These are phyloP conservation scores for Crossaster papposus DNA, from an alignment of 53 echinoderm and acorn worm species.

Conservation along the genomic window DNA sequence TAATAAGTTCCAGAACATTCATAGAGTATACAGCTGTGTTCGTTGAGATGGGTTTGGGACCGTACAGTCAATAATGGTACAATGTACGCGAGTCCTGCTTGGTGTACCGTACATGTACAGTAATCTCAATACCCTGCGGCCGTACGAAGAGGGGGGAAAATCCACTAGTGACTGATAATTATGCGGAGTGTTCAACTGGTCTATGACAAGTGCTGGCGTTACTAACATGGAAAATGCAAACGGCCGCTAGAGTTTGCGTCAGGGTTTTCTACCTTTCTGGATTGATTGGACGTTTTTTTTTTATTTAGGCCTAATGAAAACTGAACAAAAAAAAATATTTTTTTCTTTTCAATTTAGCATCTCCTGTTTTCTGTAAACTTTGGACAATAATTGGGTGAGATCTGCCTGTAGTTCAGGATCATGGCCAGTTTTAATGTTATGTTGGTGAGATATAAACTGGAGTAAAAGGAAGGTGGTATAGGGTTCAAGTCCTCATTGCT, in stretches of 20 bases:
- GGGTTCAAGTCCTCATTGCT: too few relatives aligned
- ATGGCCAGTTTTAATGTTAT: too few relatives aligned
- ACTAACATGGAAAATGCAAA: neutral
- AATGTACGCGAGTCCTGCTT: neutral
- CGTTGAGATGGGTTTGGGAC: too few relatives aligned
- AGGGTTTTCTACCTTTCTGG: neutral
- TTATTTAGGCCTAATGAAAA: too few relatives aligned
- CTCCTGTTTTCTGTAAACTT: too few relatives aligned
- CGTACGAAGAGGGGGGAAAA: neutral
- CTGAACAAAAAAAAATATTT: too few relatives aligned
- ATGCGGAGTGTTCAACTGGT: neutral
- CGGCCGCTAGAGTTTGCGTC: neutral
- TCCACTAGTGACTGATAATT: neutral
- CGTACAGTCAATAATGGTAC: neutral
- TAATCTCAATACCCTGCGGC: neutral
- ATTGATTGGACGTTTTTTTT: neutral
- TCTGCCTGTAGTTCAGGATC: too few relatives aligned
- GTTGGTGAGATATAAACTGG: too few relatives aligned
- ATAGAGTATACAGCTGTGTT: neutral
- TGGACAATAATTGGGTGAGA: too few relatives aligned
- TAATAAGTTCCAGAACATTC: neutral
- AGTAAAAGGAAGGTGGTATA: too few relatives aligned
- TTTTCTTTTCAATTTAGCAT: too few relatives aligned
- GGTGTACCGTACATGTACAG: neutral
- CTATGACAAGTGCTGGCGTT: neutral